Evolutionary conservation across 2,113 vertebrate species (phyloP).

Genomic region (Struthio camelus): DNA sequence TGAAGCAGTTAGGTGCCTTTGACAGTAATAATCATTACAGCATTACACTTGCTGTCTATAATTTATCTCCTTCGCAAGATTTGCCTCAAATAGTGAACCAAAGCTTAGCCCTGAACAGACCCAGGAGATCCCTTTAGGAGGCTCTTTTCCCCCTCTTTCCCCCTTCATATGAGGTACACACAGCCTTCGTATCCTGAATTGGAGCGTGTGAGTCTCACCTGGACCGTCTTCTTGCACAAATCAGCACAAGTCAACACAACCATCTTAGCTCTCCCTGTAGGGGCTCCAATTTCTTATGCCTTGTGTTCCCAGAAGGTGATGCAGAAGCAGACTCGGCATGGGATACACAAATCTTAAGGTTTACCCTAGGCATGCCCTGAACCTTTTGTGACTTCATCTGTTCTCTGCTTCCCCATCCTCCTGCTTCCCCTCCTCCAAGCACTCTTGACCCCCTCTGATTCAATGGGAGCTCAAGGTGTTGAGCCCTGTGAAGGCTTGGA

Average conservation of each 20-base stretch:
- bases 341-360: not conserved
- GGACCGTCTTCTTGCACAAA: not conserved
- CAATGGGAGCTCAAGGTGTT: not conserved
- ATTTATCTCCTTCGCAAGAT: not conserved
- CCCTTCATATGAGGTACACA: not conserved
- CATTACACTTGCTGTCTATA: not conserved
- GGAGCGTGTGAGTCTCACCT: not conserved
- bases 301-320: not conserved
- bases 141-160: not conserved
- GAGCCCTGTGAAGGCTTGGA: not conserved
- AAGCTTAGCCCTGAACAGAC: not conserved
- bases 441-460: not conserved
- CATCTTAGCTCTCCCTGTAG: not conserved
- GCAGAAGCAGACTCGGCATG: not conserved
- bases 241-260: rapidly evolving
- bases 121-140: not conserved
- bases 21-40: not conserved
- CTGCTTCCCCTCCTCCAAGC: not conserved
- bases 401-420: not conserved
- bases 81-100: not conserved
- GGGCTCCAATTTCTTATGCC: not conserved
- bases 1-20: not conserved
- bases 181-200: not conserved
- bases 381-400: not conserved
- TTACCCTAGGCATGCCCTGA: not conserved